Conservation (phyloP, 2,113 vertebrate genomes). For the Spilogale gracilis region DNA sequence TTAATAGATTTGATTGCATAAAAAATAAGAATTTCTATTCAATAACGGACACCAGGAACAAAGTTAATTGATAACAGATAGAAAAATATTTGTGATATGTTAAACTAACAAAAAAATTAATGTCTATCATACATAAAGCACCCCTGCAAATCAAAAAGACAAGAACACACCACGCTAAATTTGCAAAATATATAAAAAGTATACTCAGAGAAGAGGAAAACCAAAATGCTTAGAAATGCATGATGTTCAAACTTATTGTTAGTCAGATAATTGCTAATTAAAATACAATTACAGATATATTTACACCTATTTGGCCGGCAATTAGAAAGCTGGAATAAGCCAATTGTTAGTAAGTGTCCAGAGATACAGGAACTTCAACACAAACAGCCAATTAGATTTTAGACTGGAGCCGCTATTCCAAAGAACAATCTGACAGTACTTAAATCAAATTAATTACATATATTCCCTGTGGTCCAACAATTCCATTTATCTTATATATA, state of each 20-base stretch:
- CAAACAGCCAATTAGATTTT: slow-evolving; percentile 11
- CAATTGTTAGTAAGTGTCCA: neutral
- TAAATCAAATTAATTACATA: slow-evolving; percentile 62
- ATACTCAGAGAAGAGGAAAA: neutral
- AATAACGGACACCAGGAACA: neutral
- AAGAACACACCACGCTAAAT: neutral
- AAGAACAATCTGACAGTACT: slow-evolving; percentile 51
- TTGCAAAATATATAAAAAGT: slow-evolving; percentile 39
- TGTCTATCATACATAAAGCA: slow-evolving; percentile 26
- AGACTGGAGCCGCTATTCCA: slow-evolving; percentile 22
- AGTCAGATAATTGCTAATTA: slow-evolving; percentile 41
- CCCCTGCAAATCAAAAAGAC: neutral
- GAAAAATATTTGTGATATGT: slow-evolving; percentile 22
- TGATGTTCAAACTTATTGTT: slow-evolving; percentile 35
- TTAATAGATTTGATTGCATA: slow-evolving; percentile 38
- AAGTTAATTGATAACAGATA: slow-evolving; percentile 51
- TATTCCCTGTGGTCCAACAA: neutral
- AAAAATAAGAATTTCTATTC: slow-evolving; percentile 48
- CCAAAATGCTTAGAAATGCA: slow-evolving; percentile 15
- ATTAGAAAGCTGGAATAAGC: neutral
- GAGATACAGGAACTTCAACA: neutral
- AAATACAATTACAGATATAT: slow-evolving; percentile 22
- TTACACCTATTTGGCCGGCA: slow-evolving; percentile 34
- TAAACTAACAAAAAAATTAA: slow-evolving; percentile 40
- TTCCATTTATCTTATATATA: slow-evolving; percentile 36